Base-by-base conservation (phyloP, 2,797 vertebrate genomes). In the Clarias platycephalus region DNA sequence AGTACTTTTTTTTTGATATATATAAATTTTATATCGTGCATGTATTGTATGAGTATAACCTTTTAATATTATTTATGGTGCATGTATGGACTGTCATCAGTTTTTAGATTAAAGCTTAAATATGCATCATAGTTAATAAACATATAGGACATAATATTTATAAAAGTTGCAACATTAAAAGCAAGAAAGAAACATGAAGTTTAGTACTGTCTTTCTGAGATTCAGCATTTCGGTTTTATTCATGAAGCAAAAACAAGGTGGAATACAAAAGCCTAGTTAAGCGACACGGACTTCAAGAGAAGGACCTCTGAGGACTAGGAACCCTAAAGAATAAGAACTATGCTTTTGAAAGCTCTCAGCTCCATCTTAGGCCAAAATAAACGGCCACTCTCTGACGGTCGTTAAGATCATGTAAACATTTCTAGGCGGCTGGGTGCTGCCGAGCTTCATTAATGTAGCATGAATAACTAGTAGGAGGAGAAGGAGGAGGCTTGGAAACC, bases 391-490 rank as follows among this genome's bases (percentile, higher is more conserved):
- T 24, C 88, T 28, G 24, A 67, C 49, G 0, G 62, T 34, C 37
- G 28, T 60, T 82, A 87, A 83, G 77, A 80, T 79, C 66, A 64
- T 85, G 77, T 92, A 90, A 90, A 91, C 92, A 93, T 91, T 88
- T 89, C 85, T 88, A 88, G 81, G 58, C 24, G 83, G 78, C 70
- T 44, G 80, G 89, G 81, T 88, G 89, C 89, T 85, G 88, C 44
- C 37, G 81, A 70, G 37, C 71, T 72, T 75, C 82, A 76, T 74
- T 81, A 70, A 80, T 83, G 85, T 55, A 81, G 62, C 62, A 31
- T 80, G 77, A 84, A 83, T 64, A 86, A 72, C 4, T 31, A 85
- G 87, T 81, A 81, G 85, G 91, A 64, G 81, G 58, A 53, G 71
- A 64, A 28, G 37, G 37, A 31, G 49, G 91, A 89, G 88, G 77